These are phyloP conservation scores for Labeo rohita DNA, from an alignment of 2,113 vertebrate genomes.

Conservation along the genomic window DNA sequence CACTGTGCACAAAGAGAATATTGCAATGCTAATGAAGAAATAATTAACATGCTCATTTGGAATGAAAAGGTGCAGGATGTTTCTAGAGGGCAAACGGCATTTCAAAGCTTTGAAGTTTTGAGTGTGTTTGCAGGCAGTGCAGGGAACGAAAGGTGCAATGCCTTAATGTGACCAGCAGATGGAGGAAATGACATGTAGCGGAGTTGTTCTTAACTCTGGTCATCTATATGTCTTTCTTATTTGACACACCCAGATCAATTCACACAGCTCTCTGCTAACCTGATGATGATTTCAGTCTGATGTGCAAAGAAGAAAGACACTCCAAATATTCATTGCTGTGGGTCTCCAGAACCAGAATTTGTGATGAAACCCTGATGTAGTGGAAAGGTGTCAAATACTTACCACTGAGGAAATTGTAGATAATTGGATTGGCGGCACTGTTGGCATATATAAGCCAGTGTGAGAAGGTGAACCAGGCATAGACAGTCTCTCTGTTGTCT, in stretches of 20 bases:
- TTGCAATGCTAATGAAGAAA: constrained; percentile 28
- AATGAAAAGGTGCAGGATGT: background rate
- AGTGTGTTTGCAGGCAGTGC: background rate
- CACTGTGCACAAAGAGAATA: constrained; percentile 14
- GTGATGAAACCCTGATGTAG: background rate
- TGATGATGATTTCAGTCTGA: background rate
- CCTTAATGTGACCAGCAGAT: constrained; percentile 62
- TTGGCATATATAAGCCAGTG: constrained; percentile 98
- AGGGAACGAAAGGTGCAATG: background rate
- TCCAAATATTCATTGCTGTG: background rate
- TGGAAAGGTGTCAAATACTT: constrained; percentile 66
- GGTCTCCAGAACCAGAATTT: background rate
- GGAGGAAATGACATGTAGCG: constrained; percentile 39
- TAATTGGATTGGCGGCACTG: constrained; percentile 96
- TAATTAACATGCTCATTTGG: background rate
- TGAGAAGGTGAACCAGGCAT: constrained; percentile 96
- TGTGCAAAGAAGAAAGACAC: background rate
- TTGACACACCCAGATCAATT: background rate
- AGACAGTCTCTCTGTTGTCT: constrained; percentile 90
- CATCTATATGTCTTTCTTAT: background rate
- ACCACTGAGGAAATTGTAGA: constrained; percentile 99
- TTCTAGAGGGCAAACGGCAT: background rate
- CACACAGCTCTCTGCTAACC: background rate
- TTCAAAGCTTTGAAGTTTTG: constrained; percentile 25
- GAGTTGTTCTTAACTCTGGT: background rate